Percentiles rank a stretch among this genome's conserved stretches.
Conservation (phyloP, 2,113 vertebrate species). For the Myotis lucifugus region DNA sequence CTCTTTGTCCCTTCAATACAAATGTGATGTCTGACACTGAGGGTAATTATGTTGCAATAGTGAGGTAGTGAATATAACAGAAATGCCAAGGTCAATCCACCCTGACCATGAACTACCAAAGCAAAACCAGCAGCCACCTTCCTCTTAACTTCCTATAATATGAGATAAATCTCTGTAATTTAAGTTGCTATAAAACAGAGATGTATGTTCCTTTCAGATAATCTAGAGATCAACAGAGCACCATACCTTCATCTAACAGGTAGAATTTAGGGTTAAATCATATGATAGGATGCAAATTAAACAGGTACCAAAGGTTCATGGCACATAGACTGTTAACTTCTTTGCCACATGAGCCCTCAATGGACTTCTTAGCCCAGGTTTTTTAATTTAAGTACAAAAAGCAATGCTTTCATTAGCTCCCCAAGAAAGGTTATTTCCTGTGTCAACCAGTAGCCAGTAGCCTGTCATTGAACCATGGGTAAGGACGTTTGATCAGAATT, state of each 20-base stretch:
- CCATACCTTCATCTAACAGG: background rate
- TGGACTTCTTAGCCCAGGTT: background rate
- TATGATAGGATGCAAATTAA: background rate
- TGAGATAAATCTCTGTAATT: background rate
- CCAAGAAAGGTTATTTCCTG: background rate
- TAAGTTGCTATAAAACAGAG: background rate
- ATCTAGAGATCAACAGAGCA: background rate
- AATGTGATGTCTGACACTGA: too few species aligned
- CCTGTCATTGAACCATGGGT: background rate
- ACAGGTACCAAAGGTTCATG: background rate
- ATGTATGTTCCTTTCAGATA: background rate
- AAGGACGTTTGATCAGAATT: background rate
- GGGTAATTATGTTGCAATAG: too few species aligned
- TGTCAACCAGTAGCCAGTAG: background rate
- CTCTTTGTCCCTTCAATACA: background rate
- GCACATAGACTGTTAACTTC: background rate
- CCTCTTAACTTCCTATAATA: background rate
- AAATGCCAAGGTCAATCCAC: background rate
- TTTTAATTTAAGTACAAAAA: background rate
- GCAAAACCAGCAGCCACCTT: background rate
- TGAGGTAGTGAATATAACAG: background rate
- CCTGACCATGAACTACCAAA: background rate
- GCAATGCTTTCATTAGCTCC: background rate
- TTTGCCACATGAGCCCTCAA: background rate
- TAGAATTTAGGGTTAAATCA: background rate